Conservation (phyloP, 1,140 invertebrate species). For the Ephestia elutella region DNA sequence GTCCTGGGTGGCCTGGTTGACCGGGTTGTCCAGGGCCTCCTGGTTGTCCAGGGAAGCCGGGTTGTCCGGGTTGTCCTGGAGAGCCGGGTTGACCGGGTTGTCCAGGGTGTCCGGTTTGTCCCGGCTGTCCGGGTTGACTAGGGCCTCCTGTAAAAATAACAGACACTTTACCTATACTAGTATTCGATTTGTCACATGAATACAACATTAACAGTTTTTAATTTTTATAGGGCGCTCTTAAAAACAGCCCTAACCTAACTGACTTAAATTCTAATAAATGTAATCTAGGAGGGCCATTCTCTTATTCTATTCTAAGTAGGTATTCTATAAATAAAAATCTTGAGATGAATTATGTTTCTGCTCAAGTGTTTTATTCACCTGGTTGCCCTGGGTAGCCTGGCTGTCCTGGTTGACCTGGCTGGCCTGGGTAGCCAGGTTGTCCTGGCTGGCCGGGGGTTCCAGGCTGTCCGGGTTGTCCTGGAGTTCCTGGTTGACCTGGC, state of each 20-base stretch:
- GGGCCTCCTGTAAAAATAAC: constrained; percentile 25
- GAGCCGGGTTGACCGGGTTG: constrained; percentile 13
- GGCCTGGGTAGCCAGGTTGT: constrained; percentile 28
- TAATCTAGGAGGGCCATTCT: no score
- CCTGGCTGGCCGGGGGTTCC: constrained; percentile 32
- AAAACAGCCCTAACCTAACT: no score
- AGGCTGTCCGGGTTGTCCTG: constrained; percentile 27
- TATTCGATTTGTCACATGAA: no score
- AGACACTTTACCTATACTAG: no score
- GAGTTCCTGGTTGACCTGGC: constrained; percentile 14
- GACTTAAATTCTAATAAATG: no score
- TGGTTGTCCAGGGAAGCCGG: constrained; percentile 23
- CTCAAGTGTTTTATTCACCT: no score
- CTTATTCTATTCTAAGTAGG: no score
- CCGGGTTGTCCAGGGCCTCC: constrained; percentile 20
- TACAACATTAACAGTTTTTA: no score
- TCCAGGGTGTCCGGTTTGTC: constrained; percentile 3
- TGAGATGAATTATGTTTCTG: no score
- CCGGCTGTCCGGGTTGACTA: constrained; percentile 10
- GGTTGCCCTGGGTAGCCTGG: constrained; percentile 25
- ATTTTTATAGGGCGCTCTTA: no score
- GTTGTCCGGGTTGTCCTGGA: constrained; percentile 20
- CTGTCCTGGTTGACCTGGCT: constrained; percentile 18
- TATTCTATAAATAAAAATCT: no score
- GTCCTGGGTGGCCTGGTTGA: constrained; percentile 21